These are phyloP conservation scores for Atrina japonica DNA, from an alignment of 2,888 invertebrate species.

Conservation along the genomic window DNA sequence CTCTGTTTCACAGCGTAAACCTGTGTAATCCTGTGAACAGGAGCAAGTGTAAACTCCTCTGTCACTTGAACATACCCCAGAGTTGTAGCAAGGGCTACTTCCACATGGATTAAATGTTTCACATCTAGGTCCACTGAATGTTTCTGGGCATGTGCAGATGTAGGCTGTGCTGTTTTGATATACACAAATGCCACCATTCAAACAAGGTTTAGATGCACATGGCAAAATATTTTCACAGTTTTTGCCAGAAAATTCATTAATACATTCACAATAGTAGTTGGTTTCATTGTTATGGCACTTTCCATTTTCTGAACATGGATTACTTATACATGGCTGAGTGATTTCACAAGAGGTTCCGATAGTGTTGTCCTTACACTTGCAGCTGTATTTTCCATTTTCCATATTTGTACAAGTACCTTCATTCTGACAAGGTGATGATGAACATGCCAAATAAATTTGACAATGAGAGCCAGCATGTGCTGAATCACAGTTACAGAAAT, in stretches of 20 bases:
- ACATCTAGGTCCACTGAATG: no score
- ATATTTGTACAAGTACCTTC: conserved; percentile 47
- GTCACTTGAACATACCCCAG: conserved; percentile 52
- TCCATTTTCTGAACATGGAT: conserved; percentile 49
- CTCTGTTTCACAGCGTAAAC: conserved; percentile 45
- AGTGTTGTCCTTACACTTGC: conserved; percentile 50
- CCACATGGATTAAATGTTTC: conserved; percentile 43
- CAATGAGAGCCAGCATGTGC: conserved; percentile 59
- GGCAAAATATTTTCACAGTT: conserved; percentile 51
- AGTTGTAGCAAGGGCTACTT: conserved; percentile 53
- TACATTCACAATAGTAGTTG: neutral
- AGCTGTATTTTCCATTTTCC: conserved; percentile 47
- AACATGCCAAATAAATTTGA: conserved; percentile 52
- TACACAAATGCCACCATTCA: conserved; percentile 88
- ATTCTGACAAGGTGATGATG: conserved; percentile 57
- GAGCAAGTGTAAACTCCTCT: conserved; percentile 50
- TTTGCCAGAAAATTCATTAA: conserved; percentile 40
- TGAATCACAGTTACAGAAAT: conserved; percentile 52
- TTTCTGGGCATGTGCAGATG: neutral
- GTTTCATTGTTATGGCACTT: conserved; percentile 1
- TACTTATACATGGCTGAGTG: neutral
- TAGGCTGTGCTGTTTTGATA: neutral
- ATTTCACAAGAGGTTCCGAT: conserved; percentile 57
- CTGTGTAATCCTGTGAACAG: conserved; percentile 51
- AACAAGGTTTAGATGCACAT: conserved; percentile 69